phyloP scores from a whole-genome alignment of 2,797 vertebrate species.

The Aphelocoma californica region DNA sequence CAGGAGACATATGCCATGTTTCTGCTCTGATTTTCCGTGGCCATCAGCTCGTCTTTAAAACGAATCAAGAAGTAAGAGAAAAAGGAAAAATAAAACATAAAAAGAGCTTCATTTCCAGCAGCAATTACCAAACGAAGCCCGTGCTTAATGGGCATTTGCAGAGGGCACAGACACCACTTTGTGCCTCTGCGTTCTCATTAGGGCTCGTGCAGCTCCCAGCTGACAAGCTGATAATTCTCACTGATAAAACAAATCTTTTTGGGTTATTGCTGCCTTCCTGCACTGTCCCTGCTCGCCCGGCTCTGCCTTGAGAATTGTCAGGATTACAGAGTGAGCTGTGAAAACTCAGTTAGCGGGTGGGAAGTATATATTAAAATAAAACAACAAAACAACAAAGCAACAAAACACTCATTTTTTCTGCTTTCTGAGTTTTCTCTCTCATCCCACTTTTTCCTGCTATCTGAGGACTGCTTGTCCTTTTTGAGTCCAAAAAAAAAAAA shows the following conservation, averaged over 20 bases:
- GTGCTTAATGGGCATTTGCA: slow-evolving; percentile 24
- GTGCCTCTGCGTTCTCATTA: slow-evolving; percentile 42
- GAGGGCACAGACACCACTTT: slow-evolving; percentile 34
- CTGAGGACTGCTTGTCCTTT: background rate
- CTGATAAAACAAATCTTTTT: slow-evolving; percentile 33
- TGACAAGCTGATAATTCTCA: slow-evolving; percentile 62
- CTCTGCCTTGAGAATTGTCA: slow-evolving; percentile 24
- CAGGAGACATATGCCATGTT: background rate
- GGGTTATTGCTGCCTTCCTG: background rate
- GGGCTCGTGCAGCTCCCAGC: background rate
- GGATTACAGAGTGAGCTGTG: slow-evolving; percentile 41
- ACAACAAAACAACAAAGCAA: background rate
- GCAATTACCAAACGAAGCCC: background rate
- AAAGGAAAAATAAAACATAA: background rate
- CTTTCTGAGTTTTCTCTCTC: background rate
- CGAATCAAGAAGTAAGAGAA: background rate
- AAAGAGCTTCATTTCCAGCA: slow-evolving; percentile 14
- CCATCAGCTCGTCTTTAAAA: background rate
- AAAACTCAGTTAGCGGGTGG: slow-evolving; percentile 16
- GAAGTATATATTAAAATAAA: background rate
- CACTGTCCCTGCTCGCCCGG: background rate
- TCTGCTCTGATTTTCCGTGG: slow-evolving; percentile 11
- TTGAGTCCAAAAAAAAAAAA: background rate
- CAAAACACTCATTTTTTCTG: background rate
- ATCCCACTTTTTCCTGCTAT: background rate